phyloP scores from a whole-genome alignment of 2,113 vertebrate species.

The Thunnus thynnus region DNA sequence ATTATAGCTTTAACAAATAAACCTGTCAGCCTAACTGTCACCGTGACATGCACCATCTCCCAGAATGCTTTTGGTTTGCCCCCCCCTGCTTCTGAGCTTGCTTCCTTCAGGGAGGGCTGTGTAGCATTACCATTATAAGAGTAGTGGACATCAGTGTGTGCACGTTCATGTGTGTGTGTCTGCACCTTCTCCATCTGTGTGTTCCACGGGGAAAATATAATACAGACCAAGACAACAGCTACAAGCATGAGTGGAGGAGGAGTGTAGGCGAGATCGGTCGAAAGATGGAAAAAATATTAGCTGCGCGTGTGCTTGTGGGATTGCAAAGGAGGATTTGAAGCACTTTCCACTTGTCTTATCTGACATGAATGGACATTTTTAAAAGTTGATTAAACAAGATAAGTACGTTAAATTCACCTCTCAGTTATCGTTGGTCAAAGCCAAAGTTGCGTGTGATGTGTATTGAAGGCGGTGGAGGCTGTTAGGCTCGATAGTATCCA shows the following conservation, averaged over 20 bases:
- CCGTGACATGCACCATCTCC: slow-evolving; percentile 18
- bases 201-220: slow-evolving; percentile 65
- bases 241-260: slow-evolving; percentile 75
- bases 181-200: slow-evolving; percentile 71
- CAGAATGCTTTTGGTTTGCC: slow-evolving; percentile 41
- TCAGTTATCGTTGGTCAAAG: slow-evolving; percentile 27
- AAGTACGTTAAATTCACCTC: slow-evolving; percentile 40
- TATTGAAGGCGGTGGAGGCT: slow-evolving; percentile 55
- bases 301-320: slow-evolving; percentile 51
- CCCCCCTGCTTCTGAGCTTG: slow-evolving; percentile 29
- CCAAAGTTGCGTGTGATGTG: slow-evolving; percentile 52
- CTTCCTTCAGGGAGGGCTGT: slow-evolving; percentile 62
- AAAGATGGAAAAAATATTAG: slow-evolving; percentile 76
- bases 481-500: slow-evolving; percentile 55
- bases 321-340: slow-evolving; percentile 55
- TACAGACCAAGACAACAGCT: slow-evolving; percentile 74
- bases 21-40: slow-evolving; percentile 16
- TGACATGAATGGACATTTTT: slow-evolving; percentile 62
- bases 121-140: slow-evolving; percentile 61
- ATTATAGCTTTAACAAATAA: slow-evolving; percentile 21
- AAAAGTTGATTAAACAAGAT: slow-evolving; percentile 57
- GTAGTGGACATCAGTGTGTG: slow-evolving; percentile 49
- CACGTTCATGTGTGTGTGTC: slow-evolving; percentile 14
- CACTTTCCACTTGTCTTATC: slow-evolving; percentile 49
- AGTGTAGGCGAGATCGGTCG: slow-evolving; percentile 65